Percentiles rank a stretch among this genome's conserved stretches.
Evolutionary conservation across 2,888 invertebrate species (phyloP).

Genomic region (Luperina testacea): DNA sequence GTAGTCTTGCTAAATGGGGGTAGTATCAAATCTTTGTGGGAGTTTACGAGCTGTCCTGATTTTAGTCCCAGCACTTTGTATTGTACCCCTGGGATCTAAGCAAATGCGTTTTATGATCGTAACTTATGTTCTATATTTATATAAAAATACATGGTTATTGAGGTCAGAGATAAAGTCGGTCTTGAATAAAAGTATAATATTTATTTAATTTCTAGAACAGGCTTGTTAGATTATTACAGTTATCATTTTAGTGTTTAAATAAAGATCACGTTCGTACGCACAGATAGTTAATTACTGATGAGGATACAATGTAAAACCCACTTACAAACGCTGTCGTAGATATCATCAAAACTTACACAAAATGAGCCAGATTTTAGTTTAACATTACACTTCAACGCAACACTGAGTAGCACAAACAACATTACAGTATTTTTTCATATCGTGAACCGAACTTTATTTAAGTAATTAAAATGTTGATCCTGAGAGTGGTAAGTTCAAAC

Average conservation of each 20-base stretch:
- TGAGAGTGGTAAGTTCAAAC: conserved; percentile 40
- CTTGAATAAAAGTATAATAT: neutral
- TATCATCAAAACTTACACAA: neutral
- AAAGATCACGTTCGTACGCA: neutral
- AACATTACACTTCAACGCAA: neutral
- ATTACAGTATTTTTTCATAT: conserved; percentile 9
- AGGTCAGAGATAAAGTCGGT: conserved; percentile 7
- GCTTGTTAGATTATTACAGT: neutral
- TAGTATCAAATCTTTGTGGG: conserved; percentile 43
- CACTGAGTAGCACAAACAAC: neutral
- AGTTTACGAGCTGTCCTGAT: conserved; percentile 19
- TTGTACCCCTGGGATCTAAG: conserved; percentile 18
- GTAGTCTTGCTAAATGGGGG: conserved; percentile 39
- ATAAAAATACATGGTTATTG: conserved; percentile 12
- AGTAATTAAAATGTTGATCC: conserved; percentile 62
- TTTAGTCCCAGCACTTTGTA: conserved; percentile 42
- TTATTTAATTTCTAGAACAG: neutral
- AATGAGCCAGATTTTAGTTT: neutral
- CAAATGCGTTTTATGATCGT: conserved; percentile 20
- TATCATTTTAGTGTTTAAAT: neutral
- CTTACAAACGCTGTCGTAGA: neutral
- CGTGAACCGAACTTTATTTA: neutral
- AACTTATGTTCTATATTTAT: conserved; percentile 19
- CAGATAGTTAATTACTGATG: neutral
- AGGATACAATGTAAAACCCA: neutral